A percentile compares a stretch with the other conserved stretches of the same genome.
Conservation (phyloP, 2,888 invertebrate genomes). For the Neoaliturus tenellus region DNA sequence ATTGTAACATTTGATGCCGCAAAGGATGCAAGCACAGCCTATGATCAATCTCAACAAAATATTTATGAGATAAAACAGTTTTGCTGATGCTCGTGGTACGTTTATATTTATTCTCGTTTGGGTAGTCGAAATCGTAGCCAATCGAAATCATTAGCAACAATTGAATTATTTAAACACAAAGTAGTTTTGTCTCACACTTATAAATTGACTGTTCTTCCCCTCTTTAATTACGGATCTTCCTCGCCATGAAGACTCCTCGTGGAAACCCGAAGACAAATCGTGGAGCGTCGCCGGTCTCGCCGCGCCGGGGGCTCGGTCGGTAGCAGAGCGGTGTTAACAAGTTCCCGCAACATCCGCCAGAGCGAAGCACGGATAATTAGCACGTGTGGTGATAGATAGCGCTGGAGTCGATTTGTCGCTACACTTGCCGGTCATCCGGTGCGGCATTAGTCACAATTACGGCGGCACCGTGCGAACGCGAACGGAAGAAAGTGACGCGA, state of each 20-base stretch:
- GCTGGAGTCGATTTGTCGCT: neutral
- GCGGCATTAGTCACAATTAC: neutral
- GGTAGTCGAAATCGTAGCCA: no score
- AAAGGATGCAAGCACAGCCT: no score
- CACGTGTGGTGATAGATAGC: constrained; percentile 6
- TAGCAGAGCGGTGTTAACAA: constrained; percentile 3
- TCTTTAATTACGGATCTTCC: neutral
- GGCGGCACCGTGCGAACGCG: neutral
- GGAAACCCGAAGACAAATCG: neutral
- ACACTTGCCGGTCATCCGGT: constrained; percentile 16
- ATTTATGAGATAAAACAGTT: no score
- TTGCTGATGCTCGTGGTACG: no score
- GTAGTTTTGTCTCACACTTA: no score
- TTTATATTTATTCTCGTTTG: no score
- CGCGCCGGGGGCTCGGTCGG: neutral
- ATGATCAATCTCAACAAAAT: no score
- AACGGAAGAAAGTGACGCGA: neutral
- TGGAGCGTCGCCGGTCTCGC: neutral
- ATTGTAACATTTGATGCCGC: no score
- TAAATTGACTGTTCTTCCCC: no score
- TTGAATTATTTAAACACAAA: no score
- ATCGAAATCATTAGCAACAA: no score
- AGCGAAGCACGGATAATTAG: constrained; percentile 9
- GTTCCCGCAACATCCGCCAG: constrained; percentile 7
- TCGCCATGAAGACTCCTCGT: neutral